Conservation (phyloP, 2,113 vertebrate genomes). For the Carollia perspicillata region DNA sequence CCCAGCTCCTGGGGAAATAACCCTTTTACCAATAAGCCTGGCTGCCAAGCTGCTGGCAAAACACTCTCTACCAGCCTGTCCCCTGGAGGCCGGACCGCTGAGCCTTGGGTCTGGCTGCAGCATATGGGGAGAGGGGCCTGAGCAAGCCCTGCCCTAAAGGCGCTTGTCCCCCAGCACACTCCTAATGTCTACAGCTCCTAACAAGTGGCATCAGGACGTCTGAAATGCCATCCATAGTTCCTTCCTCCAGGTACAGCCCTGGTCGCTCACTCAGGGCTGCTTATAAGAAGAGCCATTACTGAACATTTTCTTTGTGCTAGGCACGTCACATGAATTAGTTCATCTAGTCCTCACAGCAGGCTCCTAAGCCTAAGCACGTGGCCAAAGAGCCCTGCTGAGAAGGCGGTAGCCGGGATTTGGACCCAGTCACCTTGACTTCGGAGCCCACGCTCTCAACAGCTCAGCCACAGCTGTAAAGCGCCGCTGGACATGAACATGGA, state of each 20-base stretch:
- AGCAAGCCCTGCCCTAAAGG: not conserved
- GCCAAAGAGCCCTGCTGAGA: not conserved
- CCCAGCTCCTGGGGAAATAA: no score
- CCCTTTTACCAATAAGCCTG: no score
- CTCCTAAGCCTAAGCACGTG: not conserved
- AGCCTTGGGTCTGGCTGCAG: not conserved
- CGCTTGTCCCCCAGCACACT: not conserved
- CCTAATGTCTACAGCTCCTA: not conserved
- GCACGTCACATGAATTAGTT: not conserved
- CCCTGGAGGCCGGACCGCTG: not conserved
- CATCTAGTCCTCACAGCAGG: not conserved
- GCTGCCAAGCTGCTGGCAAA: no score
- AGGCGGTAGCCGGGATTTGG: not conserved
- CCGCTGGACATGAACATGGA: not conserved
- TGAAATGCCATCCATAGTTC: fast-evolving
- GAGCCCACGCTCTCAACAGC: not conserved
- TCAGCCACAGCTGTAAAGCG: not conserved
- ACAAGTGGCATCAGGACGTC: not conserved
- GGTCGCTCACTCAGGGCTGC: not conserved
- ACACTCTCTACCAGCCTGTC: no score
- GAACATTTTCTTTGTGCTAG: not conserved
- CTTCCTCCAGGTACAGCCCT: not conserved
- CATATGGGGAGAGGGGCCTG: not conserved
- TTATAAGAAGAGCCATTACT: not conserved
- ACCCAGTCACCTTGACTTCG: not conserved